A percentile compares a stretch with the other conserved stretches of the same genome.
phyloP scores from a whole-genome alignment of 2,113 vertebrate species.

The Callionymus lyra region DNA sequence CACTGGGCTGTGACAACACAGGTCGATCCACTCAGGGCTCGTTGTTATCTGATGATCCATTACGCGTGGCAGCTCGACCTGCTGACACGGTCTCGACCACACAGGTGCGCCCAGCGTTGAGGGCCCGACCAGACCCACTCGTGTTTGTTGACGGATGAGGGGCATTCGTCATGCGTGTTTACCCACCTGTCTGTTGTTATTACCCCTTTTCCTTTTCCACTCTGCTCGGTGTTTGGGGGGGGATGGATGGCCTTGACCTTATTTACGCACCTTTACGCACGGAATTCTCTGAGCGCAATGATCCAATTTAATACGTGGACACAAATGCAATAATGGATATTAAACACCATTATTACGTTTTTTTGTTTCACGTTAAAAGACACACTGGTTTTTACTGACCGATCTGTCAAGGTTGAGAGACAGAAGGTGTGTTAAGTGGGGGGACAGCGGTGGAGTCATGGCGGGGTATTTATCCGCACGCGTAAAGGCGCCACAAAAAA shows the following conservation, averaged over 20 bases:
- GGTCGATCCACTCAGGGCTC: slow-evolving; percentile 3
- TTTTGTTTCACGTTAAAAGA: too few relatives aligned
- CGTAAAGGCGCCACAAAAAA: slow-evolving; percentile 47
- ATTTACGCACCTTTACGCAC: slow-evolving; percentile 9
- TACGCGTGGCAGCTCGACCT: slow-evolving; percentile 43
- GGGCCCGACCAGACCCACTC: slow-evolving; percentile 14
- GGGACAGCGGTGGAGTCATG: neutral
- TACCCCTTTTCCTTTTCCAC: slow-evolving; percentile 30
- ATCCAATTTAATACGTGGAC: neutral
- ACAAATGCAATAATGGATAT: neutral
- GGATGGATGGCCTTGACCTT: slow-evolving; percentile 1
- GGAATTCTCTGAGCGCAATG: slow-evolving; percentile 16
- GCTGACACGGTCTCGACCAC: slow-evolving; percentile 46
- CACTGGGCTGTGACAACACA: slow-evolving; percentile 18
- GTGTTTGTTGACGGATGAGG: slow-evolving; percentile 40
- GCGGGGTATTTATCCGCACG: slow-evolving; percentile 25
- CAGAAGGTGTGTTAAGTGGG: neutral
- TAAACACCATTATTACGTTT: neutral
- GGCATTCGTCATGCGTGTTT: slow-evolving; percentile 45
- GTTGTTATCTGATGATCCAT: slow-evolving; percentile 40
- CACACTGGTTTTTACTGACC: neutral
- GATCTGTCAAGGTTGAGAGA: neutral
- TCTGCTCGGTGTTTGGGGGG: slow-evolving; percentile 6
- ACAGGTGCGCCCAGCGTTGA: slow-evolving; percentile 44
- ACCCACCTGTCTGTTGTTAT: slow-evolving; percentile 31